Percentiles rank a stretch among this genome's conserved stretches.
Conservation (phyloP, 2,797 vertebrate species). For the Gastrophryne carolinensis region DNA sequence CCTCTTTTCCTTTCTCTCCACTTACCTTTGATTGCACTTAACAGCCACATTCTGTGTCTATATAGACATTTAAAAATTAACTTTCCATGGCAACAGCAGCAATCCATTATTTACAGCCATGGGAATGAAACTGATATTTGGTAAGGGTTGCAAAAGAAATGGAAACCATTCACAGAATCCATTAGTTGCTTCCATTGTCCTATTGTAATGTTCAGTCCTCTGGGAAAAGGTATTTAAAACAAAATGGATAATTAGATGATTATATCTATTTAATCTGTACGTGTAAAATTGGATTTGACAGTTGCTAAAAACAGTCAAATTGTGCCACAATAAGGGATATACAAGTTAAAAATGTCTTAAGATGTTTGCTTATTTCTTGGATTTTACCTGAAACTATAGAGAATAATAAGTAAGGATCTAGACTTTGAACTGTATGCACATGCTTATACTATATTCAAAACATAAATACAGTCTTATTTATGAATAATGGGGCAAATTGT, state of each 20-base stretch:
- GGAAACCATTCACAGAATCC: slow-evolving; percentile 52
- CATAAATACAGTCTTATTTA: no score
- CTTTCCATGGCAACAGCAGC: slow-evolving; percentile 69
- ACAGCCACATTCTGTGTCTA: slow-evolving; percentile 65
- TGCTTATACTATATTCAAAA: no score
- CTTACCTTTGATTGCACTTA: slow-evolving; percentile 57
- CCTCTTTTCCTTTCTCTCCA: neutral
- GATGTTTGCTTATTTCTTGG: neutral
- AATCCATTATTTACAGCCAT: slow-evolving; percentile 65
- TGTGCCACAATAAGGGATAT: neutral
- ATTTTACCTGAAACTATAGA: no score
- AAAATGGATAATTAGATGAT: neutral
- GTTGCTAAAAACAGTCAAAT: neutral
- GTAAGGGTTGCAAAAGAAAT: slow-evolving; percentile 56
- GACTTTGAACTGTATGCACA: no score
- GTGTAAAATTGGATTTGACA: neutral
- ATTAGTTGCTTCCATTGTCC: slow-evolving; percentile 33
- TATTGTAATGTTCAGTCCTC: neutral
- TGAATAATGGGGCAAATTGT: no score
- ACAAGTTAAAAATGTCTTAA: neutral
- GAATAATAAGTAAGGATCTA: no score
- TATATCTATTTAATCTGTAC: neutral
- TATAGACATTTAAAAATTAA: slow-evolving; percentile 65
- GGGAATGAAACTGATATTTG: slow-evolving; percentile 63
- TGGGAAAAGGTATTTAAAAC: neutral